Conservation (phyloP, 2,797 vertebrate species). For the Psittacula derbiana region DNA sequence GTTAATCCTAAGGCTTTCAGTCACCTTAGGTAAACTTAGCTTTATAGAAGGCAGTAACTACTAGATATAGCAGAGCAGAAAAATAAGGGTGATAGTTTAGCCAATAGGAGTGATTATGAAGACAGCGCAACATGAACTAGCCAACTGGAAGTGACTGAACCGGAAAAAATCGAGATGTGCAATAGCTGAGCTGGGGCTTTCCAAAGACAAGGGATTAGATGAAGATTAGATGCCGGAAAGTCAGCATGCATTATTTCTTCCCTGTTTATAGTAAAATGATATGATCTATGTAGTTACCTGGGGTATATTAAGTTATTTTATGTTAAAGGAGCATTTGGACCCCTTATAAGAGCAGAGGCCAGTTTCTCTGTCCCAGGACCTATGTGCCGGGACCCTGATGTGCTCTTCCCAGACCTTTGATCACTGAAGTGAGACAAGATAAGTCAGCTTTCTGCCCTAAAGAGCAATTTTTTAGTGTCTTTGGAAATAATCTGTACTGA, state of each 20-base stretch:
- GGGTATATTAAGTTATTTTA: background rate
- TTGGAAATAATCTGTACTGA: background rate
- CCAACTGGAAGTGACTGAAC: background rate
- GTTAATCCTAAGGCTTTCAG: background rate
- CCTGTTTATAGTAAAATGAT: background rate
- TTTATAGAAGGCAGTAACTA: background rate
- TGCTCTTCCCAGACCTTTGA: background rate
- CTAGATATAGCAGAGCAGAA: background rate
- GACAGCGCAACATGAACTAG: background rate
- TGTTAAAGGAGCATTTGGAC: background rate
- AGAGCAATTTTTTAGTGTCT: background rate
- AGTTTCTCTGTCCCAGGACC: background rate
- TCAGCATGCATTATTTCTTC: background rate
- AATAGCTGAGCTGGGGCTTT: background rate
- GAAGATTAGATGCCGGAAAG: background rate
- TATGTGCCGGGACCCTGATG: background rate
- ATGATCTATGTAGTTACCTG: background rate
- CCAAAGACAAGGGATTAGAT: background rate
- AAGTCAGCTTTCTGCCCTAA: background rate
- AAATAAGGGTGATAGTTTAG: background rate
- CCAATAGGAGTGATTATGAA: rapidly evolving
- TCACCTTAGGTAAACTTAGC: background rate
- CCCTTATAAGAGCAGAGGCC: background rate
- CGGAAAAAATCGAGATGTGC: background rate
- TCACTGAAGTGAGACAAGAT: background rate